Evolutionary conservation across 1,140 invertebrate species (phyloP).

Genomic region (Conus ventricosus): DNA sequence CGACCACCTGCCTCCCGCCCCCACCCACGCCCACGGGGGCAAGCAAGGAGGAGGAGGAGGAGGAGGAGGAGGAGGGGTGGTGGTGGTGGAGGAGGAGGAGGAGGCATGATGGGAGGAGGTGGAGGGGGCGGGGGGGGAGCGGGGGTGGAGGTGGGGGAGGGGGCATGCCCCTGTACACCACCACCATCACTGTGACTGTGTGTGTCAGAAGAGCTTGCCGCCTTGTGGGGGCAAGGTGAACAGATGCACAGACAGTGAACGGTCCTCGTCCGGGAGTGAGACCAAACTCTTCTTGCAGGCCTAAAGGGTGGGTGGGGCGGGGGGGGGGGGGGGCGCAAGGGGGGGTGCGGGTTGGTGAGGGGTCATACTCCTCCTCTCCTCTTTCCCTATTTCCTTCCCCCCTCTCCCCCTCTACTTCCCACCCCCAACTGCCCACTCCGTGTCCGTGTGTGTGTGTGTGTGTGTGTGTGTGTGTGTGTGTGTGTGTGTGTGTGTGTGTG

Average conservation of each 20-base stretch:
- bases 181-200: slow-evolving; percentile 46
- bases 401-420: background rate
- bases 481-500: background rate
- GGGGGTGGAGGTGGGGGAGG: background rate
- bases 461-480: background rate
- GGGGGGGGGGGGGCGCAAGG: too few relatives aligned
- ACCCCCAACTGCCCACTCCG: background rate
- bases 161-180: slow-evolving; percentile 13
- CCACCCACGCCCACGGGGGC: slow-evolving; percentile 16
- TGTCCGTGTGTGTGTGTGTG: background rate
- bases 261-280: slow-evolving; percentile 70
- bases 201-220: slow-evolving; percentile 41
- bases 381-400: background rate
- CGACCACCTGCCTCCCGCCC: slow-evolving; percentile 46
- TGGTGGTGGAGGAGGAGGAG: background rate
- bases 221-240: slow-evolving; percentile 56
- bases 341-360: too few relatives aligned
- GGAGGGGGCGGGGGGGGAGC: background rate
- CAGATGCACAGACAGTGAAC: slow-evolving; percentile 69
- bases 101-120: slow-evolving; percentile 1
- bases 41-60: slow-evolving; percentile 15
- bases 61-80: background rate
- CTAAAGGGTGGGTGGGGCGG: slow-evolving; percentile 19
- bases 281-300: slow-evolving; percentile 69
- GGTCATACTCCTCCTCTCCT: background rate